Base-by-base conservation (phyloP, 2,113 vertebrate species). In the Andinoacara biseriatus region DNA sequence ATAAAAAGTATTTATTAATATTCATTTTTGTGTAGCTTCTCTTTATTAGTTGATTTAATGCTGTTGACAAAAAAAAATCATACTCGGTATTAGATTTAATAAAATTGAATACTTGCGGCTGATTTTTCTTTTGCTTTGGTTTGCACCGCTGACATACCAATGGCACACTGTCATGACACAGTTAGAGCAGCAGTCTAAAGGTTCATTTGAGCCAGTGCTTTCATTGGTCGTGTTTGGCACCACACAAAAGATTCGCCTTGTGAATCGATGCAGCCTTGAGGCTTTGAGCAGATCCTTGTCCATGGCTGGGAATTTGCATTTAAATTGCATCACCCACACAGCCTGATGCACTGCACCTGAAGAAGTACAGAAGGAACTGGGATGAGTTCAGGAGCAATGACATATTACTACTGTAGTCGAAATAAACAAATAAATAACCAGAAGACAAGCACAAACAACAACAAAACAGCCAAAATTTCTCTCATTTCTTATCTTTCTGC, bases 251-350 rank as follows among this genome's bases (percentile, higher is more conserved):
- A 86, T 78, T 81, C 8, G 33, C 72, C 72, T 58, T 76, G 78
- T 89, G 86, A 88, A 93, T 91, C 75, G 43, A 91, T 91, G 89
- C 81, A 75, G 76, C 81, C 82, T 81, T 4, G 6, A 86, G 87
- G 90, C 88, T 87, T 86, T 90, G 65, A 76, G 78, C 74, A 72
- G 85, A 80, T 91, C 79, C 75, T 86, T 87, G 89, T 90, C 92
- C 81, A 74, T 65, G 72, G 52, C 80, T 82, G 57, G 58, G 58
- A 87, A 96, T 95, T 95, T 92, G 91, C 94, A 96, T 95, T 94
- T 95, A 95, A 94, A 96, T 94, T 95, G 90, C 89, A 90, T 92
- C 52, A 78, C 87, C 84, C 86, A 86, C 83, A 77, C 74, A 89
- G 65, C 69, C 75, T 76, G 86, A 85, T 81, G 84, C 80, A 78